Evolutionary conservation across 2,113 vertebrate genomes (phyloP).

Genomic region (Laticauda laticaudata): DNA sequence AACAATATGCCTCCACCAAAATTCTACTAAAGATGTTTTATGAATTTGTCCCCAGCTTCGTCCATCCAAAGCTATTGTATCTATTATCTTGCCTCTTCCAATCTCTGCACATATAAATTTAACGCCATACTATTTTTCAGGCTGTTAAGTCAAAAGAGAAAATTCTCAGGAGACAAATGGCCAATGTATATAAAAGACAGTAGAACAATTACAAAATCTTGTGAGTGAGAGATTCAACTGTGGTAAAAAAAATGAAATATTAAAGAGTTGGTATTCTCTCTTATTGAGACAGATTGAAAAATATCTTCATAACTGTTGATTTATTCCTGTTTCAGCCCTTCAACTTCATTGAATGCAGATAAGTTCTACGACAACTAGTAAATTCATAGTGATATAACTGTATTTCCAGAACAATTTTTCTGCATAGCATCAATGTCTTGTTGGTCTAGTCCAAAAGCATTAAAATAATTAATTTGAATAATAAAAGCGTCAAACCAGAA

Average conservation of each 20-base stretch:
- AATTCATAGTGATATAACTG: conserved; percentile 30
- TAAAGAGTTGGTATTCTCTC: background rate
- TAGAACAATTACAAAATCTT: background rate
- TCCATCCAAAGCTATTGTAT: background rate
- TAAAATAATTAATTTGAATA: conserved; percentile 58
- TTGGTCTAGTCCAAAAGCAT: conserved; percentile 28
- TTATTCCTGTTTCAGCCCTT: background rate
- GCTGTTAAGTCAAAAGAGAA: background rate
- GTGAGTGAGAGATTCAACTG: background rate
- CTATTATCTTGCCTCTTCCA: background rate
- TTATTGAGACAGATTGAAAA: background rate
- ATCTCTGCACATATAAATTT: background rate
- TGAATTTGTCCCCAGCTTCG: background rate
- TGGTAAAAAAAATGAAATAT: background rate
- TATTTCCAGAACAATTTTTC: conserved; percentile 17
- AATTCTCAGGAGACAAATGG: background rate
- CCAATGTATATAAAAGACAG: no score
- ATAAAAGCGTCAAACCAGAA: conserved; percentile 37
- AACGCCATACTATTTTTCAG: background rate
- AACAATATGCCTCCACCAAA: background rate
- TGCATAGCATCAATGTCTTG: conserved; percentile 41
- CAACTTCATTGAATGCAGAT: conserved; percentile 17
- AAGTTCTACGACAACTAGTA: background rate
- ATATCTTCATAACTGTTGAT: background rate
- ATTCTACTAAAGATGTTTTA: background rate